A percentile compares a stretch with the other conserved stretches of the same genome.
phyloP scores from a whole-genome alignment of 1,140 invertebrate genomes.

The Bombus impatiens region DNA sequence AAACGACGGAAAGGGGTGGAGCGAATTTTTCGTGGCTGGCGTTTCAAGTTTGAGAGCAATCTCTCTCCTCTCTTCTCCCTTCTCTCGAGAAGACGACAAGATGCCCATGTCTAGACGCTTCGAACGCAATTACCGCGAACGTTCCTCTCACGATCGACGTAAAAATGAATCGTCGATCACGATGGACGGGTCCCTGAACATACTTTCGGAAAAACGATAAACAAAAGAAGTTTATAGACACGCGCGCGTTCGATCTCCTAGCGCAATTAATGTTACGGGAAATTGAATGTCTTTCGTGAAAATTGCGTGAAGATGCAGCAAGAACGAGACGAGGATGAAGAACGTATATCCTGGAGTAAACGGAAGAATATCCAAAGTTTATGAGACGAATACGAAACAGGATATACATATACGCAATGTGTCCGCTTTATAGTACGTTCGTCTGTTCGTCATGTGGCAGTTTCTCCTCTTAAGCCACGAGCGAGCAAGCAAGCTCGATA shows the following conservation, averaged over 20 bases:
- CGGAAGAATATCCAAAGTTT: conserved; percentile 58
- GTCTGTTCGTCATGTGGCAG: conserved; percentile 26
- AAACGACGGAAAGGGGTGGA: background rate
- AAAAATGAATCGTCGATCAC: conserved; percentile 39
- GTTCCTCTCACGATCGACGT: background rate
- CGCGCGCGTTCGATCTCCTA: background rate
- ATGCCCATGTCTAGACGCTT: conserved; percentile 1
- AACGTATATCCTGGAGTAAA: background rate
- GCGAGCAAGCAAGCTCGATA: background rate
- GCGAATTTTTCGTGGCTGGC: conserved; percentile 28
- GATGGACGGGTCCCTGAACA: background rate
- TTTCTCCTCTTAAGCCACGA: background rate
- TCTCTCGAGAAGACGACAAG: conserved; percentile 14
- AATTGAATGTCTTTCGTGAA: conserved; percentile 30
- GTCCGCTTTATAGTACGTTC: conserved; percentile 54
- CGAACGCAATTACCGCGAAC: conserved; percentile 46
- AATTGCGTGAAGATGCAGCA: background rate
- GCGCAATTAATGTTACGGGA: conserved; percentile 39
- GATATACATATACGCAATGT: conserved; percentile 20
- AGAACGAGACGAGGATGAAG: no score
- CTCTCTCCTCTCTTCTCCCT: background rate
- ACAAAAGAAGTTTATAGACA: background rate
- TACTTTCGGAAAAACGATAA: background rate
- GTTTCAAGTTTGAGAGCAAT: conserved; percentile 43
- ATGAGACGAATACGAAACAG: conserved; percentile 51